Base-by-base conservation (phyloP, 2,113 vertebrate genomes). In the Malurus melanocephalus region DNA sequence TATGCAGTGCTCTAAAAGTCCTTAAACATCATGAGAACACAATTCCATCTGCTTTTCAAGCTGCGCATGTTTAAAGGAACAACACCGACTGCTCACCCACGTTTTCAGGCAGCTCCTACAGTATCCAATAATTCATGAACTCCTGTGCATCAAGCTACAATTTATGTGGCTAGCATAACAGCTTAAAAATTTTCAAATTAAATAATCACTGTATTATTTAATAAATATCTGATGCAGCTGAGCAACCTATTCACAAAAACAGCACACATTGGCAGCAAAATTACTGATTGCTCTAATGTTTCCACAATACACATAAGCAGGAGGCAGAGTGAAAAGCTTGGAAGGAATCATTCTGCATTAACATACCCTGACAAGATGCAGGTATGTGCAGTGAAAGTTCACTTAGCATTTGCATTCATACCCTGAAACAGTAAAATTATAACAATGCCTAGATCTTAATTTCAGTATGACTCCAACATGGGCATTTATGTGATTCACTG, bases 21-120 rank as follows among this genome's bases (percentile, higher is more conserved):
- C 95, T 97, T 90, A 96, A 96, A 96, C 89, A 88, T 93, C 94
- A 72, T 24, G 84, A 94, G 89, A 95, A 95, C 84, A 92, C 93
- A 93, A 79, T 94, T 95, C 95, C 95, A 96, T 97, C 92, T 96
- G 96, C 94, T 95, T 94, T 59, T 80, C 93, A 89, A 91, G 88
- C 74, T 95, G 92, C 18, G 10, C 61, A 73, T 90, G 77, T 86
- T 94, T 89, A 91, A 93, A 94, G 77, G 60, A 91, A 80, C 30
- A 94, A 66, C 93, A 84, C 83, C 27, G 42, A 80, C 79, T 95
- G 83, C 79, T 95, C 92, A 79, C 32, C 52, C 64, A 32, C 59
- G 40, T 89, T 94, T 92, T 72, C 64, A 88, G 33, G 60, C 38
- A 73, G 91, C 84, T 88, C 64, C 28, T 81, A 60, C 20, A 53